Evolutionary conservation across 1,140 invertebrate species (phyloP), one percentile per base, ranked within the genome.

Genomic region (Dolichoris vasculosae): DNA sequence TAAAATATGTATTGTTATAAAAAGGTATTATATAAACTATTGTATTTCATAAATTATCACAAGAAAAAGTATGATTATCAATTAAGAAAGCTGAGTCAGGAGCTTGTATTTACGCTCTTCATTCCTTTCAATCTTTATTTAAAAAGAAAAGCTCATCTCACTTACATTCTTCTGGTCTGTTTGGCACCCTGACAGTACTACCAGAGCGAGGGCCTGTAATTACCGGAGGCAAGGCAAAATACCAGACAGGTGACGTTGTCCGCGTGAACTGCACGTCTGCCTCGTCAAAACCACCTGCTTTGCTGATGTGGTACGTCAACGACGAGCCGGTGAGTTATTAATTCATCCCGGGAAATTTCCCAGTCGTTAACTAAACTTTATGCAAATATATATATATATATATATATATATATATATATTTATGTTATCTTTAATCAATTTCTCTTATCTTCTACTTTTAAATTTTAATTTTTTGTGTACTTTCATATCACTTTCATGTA

Each of bases 291-390:
- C 97, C 97, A 0, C 96, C 97, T 0, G 97, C 97, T 20, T 95
- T 96, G 86, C 94, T 98, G 46, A 95, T 95, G 63, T 98, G 97
- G 97, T 97, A 96, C 91, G 97, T 98, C 90, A 98, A 98, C 89
- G 97, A 96, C 55, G 96, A 97, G 88, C 95, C 95, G 88, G 97
- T 97, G 89, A 95, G 94, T 87, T 79, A 40, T 75, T 91, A 6
- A 92, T 94, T 38, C 88, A 9, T 6, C 89, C 86, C 40, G 23
- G 35, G 46, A 9, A 30, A 71, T 48, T 20, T 67, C 26, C 59
- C 67, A 32, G 15, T 35, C 59, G 35, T 81, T 26, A 35, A 78
- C 85, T 43, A 77, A 35, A 40, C 77, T 87, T 48, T 84, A 11
- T 20, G 38, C 11, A 73, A 73, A 73, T 73, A 43, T 43, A 40